phyloP scores from a whole-genome alignment of 2,888 invertebrate species.

The Brenthis ino region DNA sequence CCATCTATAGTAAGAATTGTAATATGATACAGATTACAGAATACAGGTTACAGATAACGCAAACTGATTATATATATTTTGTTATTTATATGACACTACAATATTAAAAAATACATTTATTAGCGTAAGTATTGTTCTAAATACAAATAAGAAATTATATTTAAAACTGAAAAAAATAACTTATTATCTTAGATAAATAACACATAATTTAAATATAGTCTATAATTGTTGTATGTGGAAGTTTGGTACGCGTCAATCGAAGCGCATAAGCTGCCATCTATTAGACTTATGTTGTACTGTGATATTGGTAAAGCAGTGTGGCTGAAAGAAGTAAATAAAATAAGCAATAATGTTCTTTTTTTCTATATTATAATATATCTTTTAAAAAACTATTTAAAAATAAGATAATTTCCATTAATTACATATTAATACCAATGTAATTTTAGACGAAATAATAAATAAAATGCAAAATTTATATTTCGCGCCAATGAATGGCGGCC shows the following conservation, averaged over 20 bases:
- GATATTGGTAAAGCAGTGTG: constrained; percentile 45
- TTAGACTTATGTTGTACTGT: constrained; percentile 4
- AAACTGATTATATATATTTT: too few relatives aligned
- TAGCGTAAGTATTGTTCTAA: too few relatives aligned
- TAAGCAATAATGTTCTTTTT: background rate
- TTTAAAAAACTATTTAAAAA: background rate
- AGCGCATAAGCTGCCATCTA: constrained; percentile 42
- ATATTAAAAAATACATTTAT: too few relatives aligned
- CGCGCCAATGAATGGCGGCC: constrained; percentile 63
- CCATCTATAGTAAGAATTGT: too few relatives aligned
- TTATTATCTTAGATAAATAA: background rate
- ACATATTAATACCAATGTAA: background rate
- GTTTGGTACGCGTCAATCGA: constrained; percentile 38
- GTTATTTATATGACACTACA: too few relatives aligned
- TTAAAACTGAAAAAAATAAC: background rate
- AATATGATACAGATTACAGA: too few relatives aligned
- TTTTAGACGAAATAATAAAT: background rate
- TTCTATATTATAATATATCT: background rate
- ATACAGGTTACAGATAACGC: too few relatives aligned
- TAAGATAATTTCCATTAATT: background rate
- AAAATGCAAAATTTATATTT: constrained; percentile 50
- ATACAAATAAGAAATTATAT: background rate
- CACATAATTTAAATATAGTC: constrained; percentile 10
- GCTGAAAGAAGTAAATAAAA: background rate
- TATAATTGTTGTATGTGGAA: constrained; percentile 25